Evolutionary conservation across 2,797 vertebrate species (phyloP).

Genomic region (Gila robusta): DNA sequence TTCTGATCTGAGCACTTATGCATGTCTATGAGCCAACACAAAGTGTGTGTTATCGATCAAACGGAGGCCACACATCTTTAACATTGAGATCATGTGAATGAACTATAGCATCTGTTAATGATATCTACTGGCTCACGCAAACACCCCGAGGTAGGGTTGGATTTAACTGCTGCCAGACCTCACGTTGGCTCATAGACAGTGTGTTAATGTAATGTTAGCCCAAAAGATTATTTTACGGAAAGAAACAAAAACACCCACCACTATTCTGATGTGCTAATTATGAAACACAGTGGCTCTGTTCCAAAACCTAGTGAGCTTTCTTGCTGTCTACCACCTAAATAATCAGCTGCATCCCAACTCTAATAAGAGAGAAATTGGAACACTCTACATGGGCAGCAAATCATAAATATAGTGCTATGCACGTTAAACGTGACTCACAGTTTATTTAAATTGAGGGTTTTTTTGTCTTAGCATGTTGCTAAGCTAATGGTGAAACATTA

Average conservation of each 20-base stretch:
- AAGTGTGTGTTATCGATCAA: constrained; percentile 37
- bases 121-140: constrained; percentile 36
- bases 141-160: constrained; percentile 12
- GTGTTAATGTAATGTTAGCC: constrained; percentile 41
- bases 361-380: not conserved
- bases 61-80: constrained; percentile 18
- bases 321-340: not conserved
- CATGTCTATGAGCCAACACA: constrained; percentile 65
- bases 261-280: constrained; percentile 2
- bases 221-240: constrained; percentile 43
- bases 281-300: constrained; percentile 6
- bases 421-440: fast-evolving
- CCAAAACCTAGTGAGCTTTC: constrained; percentile 12
- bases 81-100: constrained; percentile 8
- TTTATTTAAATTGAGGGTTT: not conserved
- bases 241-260: constrained; percentile 36
- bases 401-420: no score
- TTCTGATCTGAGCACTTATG: constrained; percentile 53
- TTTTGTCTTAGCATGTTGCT: not conserved
- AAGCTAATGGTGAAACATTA: not conserved
- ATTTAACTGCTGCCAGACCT: constrained; percentile 33
- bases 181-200: constrained; percentile 51
- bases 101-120: constrained; percentile 35
- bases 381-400: not conserved
- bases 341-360: not conserved